Conservation (phyloP, 1,140 invertebrate genomes). For the Brachionus plicatilis region DNA sequence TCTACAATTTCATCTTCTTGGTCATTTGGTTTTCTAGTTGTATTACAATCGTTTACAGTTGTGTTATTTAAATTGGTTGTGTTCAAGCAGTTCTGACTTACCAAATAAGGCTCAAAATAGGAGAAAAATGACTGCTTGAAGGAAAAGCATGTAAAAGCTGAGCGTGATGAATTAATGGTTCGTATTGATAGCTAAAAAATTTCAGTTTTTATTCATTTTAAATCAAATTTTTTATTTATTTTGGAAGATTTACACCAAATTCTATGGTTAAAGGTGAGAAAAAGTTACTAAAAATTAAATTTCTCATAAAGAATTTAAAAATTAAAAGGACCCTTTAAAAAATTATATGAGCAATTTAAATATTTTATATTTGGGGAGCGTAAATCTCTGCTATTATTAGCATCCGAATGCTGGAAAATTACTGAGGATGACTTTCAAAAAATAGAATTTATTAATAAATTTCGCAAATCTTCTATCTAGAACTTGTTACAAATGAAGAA, state of each 20-base stretch:
- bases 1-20: conserved; percentile 10
- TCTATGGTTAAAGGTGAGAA: no score
- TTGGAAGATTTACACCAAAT: no score
- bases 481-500: no score
- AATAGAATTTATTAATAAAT: no score
- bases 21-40: neutral
- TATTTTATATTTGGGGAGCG: no score
- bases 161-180: conserved; percentile 26
- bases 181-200: neutral
- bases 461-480: no score
- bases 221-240: neutral
- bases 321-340: no score
- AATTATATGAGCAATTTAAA: no score
- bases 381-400: no score
- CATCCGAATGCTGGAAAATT: no score
- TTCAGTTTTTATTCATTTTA: neutral
- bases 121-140: conserved; percentile 37
- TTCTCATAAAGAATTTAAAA: neutral
- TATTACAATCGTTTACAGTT: neutral
- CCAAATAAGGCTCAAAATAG: conserved; percentile 23
- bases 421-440: no score
- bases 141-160: conserved; percentile 31
- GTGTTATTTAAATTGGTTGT: conserved; percentile 21
- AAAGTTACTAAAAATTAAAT: neutral
- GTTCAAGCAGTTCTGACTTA: neutral